Conservation (phyloP, 2,113 vertebrate genomes). For the Sitta europaea region DNA sequence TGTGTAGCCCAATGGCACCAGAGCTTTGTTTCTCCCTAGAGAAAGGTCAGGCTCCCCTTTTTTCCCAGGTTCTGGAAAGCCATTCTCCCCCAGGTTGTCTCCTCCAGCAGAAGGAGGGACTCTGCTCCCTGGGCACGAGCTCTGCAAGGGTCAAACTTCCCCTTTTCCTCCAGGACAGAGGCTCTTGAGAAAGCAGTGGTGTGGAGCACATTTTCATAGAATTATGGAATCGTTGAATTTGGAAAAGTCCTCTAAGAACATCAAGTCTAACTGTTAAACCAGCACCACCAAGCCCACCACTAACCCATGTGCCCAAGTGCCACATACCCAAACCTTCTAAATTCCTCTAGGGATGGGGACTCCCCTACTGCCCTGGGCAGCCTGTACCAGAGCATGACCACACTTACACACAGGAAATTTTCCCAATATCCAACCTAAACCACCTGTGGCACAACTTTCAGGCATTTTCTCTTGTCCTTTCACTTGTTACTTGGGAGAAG, state of each 20-base stretch:
- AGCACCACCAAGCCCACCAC: background rate
- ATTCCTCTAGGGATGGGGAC: background rate
- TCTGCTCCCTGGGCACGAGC: background rate
- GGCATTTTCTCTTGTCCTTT: background rate
- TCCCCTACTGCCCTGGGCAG: background rate
- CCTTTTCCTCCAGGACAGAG: background rate
- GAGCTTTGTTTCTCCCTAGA: background rate
- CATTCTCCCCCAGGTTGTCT: background rate
- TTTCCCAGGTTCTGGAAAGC: constrained; percentile 33
- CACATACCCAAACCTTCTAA: background rate
- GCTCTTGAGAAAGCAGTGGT: background rate
- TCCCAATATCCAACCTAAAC: background rate
- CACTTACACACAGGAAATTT: background rate
- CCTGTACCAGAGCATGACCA: background rate
- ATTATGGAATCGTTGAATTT: background rate
- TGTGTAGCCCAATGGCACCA: background rate
- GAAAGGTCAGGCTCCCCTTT: background rate
- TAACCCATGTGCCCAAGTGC: background rate
- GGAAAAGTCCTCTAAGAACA: background rate
- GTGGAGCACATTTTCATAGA: background rate
- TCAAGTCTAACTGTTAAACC: background rate
- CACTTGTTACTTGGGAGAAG: background rate
- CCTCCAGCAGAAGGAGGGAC: background rate
- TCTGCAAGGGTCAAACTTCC: background rate
- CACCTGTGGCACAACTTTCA: background rate